Evolutionary conservation across 2,888 invertebrate species (phyloP), one percentile per base, ranked within the genome.

Genomic region (Mythimna lalbum): DNA sequence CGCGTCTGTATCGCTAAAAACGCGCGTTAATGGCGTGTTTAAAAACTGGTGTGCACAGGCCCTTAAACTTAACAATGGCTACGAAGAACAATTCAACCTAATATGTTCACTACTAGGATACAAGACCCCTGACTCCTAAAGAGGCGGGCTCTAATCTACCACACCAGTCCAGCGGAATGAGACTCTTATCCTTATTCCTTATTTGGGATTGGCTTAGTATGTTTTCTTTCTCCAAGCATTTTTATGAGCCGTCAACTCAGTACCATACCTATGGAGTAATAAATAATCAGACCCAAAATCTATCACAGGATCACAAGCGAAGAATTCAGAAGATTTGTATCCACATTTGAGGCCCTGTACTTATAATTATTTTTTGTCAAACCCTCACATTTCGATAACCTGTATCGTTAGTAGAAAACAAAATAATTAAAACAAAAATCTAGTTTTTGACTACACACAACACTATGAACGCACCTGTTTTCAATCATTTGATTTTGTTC

Each of bases 391-490:
- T 33, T 36, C 3, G 33, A 14, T 56, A 36, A 56, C 56, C 21
- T 33, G 52, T 65, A 23, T 63, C 9, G 4, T 47, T 27, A 4
- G 36, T 21, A 21, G 39, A 21, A 39, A 52, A 31, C 7, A 31
- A 21, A 33, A 9, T 10, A 23, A 47, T 21, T 21, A 69, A 14
- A 27, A 27, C 21, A n/a, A 36, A 4, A 21, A 33, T 53, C 53
- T 17, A 14, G 14, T 12, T 33, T 31, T 33, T 56, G 2, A 4
- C 33, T 12, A 2, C 27, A 21, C 21, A 59, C 2, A 14, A 50
- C 36, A 64, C 23, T 80, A 71, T 66, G 43, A 83, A 68, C 75
- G 81, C 78, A 63, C 53, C 52, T 69, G 67, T 43, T 59, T 71
- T 33, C 43, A 36, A 33, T 59, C 2, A 60, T 39, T 62, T 63